Percentiles rank a stretch among this genome's conserved stretches.
Conservation (phyloP, 2,797 vertebrate genomes). For the Cichlasoma orientale region DNA sequence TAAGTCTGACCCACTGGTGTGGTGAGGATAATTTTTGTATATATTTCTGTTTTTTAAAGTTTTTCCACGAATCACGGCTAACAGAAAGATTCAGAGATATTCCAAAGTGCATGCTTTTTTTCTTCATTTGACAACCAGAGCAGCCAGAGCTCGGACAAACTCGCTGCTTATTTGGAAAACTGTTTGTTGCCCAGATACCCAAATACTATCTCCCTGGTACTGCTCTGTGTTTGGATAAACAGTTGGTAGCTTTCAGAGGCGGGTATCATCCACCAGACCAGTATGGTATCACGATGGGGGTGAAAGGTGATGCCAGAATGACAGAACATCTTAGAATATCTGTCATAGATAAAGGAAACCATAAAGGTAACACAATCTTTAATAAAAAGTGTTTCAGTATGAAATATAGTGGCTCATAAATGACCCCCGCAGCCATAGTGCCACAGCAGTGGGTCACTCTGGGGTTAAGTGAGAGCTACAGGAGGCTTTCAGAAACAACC, state of each 20-base stretch:
- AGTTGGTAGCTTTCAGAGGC: neutral
- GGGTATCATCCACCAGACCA: neutral
- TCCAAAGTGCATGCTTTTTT: neutral
- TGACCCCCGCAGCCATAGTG: too few species aligned
- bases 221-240: neutral
- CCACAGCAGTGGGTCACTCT: neutral
- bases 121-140: neutral
- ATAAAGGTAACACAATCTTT: neutral
- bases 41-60: too few species aligned
- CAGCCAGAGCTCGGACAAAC: neutral
- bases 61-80: neutral
- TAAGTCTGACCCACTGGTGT: neutral
- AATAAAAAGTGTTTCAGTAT: neutral
- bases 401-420: too few species aligned
- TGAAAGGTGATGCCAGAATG: neutral
- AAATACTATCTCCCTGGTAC: conserved; percentile 6
- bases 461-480: neutral
- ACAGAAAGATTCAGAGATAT: neutral
- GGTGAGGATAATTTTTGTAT: too few species aligned
- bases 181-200: conserved; percentile 6
- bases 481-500: neutral
- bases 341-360: neutral
- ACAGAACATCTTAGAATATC: neutral
- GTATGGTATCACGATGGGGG: neutral
- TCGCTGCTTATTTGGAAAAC: neutral